Conservation (phyloP, 2,797 vertebrate genomes). For the Pitangus sulphuratus region DNA sequence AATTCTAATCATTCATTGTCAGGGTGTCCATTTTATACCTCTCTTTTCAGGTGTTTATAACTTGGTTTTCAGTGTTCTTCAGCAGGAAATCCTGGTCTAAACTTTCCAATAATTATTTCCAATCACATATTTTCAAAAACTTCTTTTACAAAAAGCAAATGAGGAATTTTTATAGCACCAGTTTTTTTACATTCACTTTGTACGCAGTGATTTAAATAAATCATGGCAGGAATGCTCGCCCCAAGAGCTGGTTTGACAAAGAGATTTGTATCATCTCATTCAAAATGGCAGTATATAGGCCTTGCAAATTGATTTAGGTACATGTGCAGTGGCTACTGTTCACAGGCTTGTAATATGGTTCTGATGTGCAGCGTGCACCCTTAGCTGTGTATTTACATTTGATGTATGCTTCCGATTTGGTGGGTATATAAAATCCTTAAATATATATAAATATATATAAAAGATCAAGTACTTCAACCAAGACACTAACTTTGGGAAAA, state of each 20-base stretch:
- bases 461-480: not conserved
- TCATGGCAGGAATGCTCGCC: not conserved
- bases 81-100: not conserved
- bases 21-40: not conserved
- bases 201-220: not conserved
- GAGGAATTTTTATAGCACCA: not conserved
- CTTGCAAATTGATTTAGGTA: not conserved
- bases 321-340: conserved; percentile 26
- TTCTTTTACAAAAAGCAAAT: not conserved
- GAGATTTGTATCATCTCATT: not conserved
- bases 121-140: not conserved
- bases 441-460: not conserved
- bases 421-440: conserved; percentile 23
- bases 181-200: not conserved
- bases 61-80: not conserved
- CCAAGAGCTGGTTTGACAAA: not conserved
- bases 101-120: not conserved
- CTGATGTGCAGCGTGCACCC: not conserved
- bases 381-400: not conserved
- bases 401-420: not conserved
- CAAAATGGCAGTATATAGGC: not conserved
- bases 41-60: not conserved
- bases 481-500: not conserved
- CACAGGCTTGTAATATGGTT: not conserved
- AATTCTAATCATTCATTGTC: not conserved